phyloP scores from a whole-genome alignment of 2,113 vertebrate genomes.

The Accipiter cooperii region DNA sequence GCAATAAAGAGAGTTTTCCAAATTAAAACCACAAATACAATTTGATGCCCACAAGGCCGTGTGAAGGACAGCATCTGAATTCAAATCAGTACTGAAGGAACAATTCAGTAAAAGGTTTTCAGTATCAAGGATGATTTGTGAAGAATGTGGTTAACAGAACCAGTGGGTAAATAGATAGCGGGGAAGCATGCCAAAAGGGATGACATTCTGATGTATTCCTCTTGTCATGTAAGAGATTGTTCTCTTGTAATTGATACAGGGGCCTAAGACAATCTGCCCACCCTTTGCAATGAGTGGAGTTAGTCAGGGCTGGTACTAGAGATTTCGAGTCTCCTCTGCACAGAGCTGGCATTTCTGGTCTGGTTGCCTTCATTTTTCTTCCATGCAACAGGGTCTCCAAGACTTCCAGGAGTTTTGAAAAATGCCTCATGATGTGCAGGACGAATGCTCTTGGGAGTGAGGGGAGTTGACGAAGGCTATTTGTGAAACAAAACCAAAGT shows the following conservation, averaged over 20 bases:
- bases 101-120: not conserved
- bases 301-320: slow-evolving; percentile 67
- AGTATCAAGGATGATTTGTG: not conserved
- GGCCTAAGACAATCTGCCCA: not conserved
- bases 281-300: not conserved
- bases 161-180: not conserved
- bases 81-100: not conserved
- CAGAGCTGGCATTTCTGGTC: slow-evolving; percentile 72
- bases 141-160: slow-evolving; percentile 18
- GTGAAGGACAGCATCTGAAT: not conserved
- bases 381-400: slow-evolving; percentile 59
- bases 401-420: slow-evolving; percentile 88
- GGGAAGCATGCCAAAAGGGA: not conserved
- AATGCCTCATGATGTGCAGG: slow-evolving; percentile 73
- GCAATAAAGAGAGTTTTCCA: not conserved
- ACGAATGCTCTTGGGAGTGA: slow-evolving; percentile 78
- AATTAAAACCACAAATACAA: slow-evolving; percentile 1
- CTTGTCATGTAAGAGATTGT: not conserved
- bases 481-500: not conserved
- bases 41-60: not conserved
- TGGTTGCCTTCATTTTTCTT: slow-evolving; percentile 69
- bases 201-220: not conserved
- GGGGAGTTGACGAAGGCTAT: slow-evolving; percentile 72
- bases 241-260: not conserved
- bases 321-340: slow-evolving; percentile 87